Evolutionary conservation across 2,113 vertebrate genomes (phyloP).

Genomic region (Pavo muticus): DNA sequence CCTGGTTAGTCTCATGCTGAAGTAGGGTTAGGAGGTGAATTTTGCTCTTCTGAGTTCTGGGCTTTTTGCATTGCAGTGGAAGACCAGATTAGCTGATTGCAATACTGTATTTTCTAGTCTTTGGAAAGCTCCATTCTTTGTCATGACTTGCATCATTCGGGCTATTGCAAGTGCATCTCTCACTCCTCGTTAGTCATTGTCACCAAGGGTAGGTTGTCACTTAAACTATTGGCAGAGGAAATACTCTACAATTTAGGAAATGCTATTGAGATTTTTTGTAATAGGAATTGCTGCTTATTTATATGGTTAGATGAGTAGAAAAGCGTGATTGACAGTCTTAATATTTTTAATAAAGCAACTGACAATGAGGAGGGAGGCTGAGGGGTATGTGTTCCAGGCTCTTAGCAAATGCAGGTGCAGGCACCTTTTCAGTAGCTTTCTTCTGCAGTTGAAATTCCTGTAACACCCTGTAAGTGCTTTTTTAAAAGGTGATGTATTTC

Average conservation of each 20-base stretch:
- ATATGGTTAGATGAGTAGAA: constrained; percentile 15
- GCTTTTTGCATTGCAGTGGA: not conserved
- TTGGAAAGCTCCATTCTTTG: not conserved
- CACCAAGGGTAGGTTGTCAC: not conserved
- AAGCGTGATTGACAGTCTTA: not conserved
- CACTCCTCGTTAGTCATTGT: constrained; percentile 43
- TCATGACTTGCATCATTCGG: not conserved
- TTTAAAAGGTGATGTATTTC: not conserved
- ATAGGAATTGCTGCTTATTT: constrained; percentile 5
- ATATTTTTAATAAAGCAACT: constrained; percentile 8
- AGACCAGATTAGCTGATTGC: not conserved
- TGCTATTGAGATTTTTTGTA: not conserved
- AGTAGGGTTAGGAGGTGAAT: not conserved
- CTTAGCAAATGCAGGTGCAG: not conserved
- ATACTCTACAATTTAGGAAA: constrained; percentile 24
- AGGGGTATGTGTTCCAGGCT: not conserved
- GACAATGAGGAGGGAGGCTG: not conserved
- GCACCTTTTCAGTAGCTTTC: not conserved
- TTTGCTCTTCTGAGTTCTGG: not conserved
- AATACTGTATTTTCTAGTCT: not conserved
- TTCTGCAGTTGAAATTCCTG: not conserved
- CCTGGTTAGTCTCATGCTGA: not conserved
- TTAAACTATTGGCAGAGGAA: constrained; percentile 43
- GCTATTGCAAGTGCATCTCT: not conserved
- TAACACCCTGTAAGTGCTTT: not conserved